Conservation (phyloP, 2,888 invertebrate species). For the Saturnia japonica region DNA sequence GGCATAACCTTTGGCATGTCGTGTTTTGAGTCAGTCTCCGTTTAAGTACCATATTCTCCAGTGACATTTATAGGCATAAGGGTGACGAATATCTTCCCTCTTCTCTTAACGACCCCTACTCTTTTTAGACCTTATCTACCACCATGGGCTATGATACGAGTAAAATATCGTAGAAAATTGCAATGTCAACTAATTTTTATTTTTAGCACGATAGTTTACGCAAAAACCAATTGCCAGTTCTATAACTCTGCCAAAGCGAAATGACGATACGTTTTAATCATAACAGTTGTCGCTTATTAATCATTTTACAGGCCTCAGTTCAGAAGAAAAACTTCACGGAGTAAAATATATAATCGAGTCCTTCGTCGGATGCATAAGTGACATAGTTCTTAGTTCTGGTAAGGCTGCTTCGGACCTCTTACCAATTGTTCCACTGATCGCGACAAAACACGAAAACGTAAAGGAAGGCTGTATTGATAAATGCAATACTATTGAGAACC, state of each 20-base stretch:
- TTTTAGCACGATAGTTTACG: neutral
- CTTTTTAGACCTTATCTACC: too few species aligned
- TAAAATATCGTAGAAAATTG: too few species aligned
- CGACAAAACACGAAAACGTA: slow-evolving; percentile 94
- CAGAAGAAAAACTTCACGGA: slow-evolving; percentile 93
- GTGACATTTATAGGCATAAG: too few species aligned
- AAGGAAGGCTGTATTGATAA: slow-evolving; percentile 94
- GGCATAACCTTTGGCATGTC: too few species aligned
- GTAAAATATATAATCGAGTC: slow-evolving; percentile 96
- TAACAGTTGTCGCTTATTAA: neutral
- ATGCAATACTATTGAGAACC: slow-evolving; percentile 89
- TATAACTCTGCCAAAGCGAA: too few species aligned
- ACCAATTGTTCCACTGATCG: slow-evolving; percentile 91
- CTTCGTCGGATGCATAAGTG: slow-evolving; percentile 94
- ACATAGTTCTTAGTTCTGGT: slow-evolving; percentile 92
- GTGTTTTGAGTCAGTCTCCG: neutral
- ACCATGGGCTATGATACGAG: too few species aligned
- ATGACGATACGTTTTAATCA: slow-evolving; percentile 24
- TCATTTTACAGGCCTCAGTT: slow-evolving; percentile 86
- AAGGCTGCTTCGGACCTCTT: slow-evolving; percentile 92
- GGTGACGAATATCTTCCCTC: too few species aligned
- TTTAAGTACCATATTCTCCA: too few species aligned
- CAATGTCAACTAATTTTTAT: neutral
- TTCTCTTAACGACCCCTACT: too few species aligned
- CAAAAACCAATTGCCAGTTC: neutral